phyloP scores from a whole-genome alignment of 1,140 invertebrate species.

The Sminthurinus signatus region DNA sequence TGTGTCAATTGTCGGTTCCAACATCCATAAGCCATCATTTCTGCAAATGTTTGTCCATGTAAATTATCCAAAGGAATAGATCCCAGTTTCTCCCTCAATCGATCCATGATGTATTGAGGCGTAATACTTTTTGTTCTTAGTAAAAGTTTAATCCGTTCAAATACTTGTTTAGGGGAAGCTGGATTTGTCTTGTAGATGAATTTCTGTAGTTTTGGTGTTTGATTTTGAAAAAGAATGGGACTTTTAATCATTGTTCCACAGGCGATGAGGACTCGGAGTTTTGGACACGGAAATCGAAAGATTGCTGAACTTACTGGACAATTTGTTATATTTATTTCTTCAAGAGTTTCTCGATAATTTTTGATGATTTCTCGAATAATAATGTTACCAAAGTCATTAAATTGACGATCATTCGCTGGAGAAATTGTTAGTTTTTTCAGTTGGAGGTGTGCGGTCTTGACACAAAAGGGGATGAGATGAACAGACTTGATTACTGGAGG shows the following conservation, averaged over 20 bases:
- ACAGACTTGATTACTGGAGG: not conserved
- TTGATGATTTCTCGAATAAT: not conserved
- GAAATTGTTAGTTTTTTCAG: not conserved
- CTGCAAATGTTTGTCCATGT: not conserved
- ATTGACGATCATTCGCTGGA: not conserved
- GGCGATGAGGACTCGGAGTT: not conserved
- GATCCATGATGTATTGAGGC: not conserved
- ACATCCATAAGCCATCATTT: not conserved
- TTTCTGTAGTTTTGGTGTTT: not conserved
- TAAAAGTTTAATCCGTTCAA: not conserved
- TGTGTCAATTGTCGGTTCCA: not conserved
- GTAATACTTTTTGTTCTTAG: not conserved
- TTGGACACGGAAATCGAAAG: not conserved
- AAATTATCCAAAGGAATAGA: not conserved
- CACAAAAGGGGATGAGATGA: slow-evolving; percentile 6
- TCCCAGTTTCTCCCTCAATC: not conserved
- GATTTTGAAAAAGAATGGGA: not conserved
- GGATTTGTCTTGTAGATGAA: not conserved
- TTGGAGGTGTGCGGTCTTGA: not conserved
- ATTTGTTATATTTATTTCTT: not conserved
- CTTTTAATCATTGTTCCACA: not conserved
- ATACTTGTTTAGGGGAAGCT: not conserved
- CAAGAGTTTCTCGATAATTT: not conserved
- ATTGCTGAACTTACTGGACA: not conserved
- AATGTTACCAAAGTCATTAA: not conserved